These are phyloP conservation scores for Limanda limanda DNA, from an alignment of 2,113 vertebrate genomes.

Conservation along the genomic window DNA sequence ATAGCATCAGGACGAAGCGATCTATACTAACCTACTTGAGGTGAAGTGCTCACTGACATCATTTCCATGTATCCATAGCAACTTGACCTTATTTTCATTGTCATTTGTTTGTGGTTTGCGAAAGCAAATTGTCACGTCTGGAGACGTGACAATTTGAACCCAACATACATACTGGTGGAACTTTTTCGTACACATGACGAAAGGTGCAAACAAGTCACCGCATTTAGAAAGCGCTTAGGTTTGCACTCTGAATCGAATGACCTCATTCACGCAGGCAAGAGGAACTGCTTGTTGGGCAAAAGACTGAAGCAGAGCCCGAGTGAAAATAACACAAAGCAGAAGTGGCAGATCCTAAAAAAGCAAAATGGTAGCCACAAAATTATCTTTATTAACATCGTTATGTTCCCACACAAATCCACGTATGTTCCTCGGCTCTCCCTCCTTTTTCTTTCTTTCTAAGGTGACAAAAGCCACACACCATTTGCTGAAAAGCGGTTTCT, in stretches of 20 bases:
- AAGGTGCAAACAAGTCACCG: constrained; percentile 48
- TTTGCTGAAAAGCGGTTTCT: constrained; percentile 48
- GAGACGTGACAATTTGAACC: background rate
- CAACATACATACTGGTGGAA: constrained; percentile 39
- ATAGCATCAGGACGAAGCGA: background rate
- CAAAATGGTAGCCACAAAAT: background rate
- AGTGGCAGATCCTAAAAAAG: constrained; percentile 11
- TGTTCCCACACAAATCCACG: background rate
- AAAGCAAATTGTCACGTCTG: background rate
- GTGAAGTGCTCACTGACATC: background rate
- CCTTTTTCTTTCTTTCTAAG: background rate
- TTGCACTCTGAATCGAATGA: constrained; percentile 63
- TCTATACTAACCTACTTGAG: background rate
- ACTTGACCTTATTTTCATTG: background rate
- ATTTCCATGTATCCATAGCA: constrained; percentile 19
- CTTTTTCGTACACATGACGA: constrained; percentile 10
- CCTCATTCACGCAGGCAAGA: constrained; percentile 56
- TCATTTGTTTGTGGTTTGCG: constrained; percentile 22
- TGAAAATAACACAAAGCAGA: constrained; percentile 7
- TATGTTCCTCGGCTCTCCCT: background rate
- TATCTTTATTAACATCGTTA: background rate
- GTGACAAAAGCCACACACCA: constrained; percentile 37
- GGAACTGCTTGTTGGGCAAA: constrained; percentile 54
- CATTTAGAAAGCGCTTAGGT: constrained; percentile 64
- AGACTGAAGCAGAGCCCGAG: constrained; percentile 15